Conservation (phyloP, 1,140 invertebrate genomes). For the Gonioctena quinquepunctata region DNA sequence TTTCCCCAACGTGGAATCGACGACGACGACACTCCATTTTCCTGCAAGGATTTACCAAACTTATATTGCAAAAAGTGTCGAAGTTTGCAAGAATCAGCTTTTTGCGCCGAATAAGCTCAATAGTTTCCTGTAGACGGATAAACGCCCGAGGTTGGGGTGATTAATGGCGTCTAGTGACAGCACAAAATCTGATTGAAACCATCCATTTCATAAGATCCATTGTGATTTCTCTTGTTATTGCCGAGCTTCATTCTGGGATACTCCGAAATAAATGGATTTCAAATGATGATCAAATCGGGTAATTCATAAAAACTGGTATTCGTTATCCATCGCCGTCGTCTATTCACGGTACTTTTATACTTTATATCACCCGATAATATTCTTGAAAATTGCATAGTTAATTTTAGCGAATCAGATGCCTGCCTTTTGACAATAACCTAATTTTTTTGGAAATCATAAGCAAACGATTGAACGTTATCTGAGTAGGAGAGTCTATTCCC, state of each 20-base stretch:
- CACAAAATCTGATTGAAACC: slow-evolving; percentile 7
- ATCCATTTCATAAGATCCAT: background rate
- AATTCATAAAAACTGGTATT: too few species aligned
- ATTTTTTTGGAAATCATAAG: too few species aligned
- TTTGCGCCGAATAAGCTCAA: background rate
- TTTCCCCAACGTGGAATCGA: background rate
- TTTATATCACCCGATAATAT: too few species aligned
- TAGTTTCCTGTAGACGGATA: slow-evolving; percentile 10
- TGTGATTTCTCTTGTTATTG: background rate
- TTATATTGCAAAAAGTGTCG: slow-evolving; percentile 15
- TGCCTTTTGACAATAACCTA: too few species aligned
- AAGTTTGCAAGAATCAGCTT: slow-evolving; percentile 7
- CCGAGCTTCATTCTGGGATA: too few species aligned
- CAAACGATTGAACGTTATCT: too few species aligned
- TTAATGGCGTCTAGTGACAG: slow-evolving; percentile 2
- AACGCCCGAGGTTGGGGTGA: background rate
- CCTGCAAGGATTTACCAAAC: slow-evolving; percentile 5
- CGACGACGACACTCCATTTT: slow-evolving; percentile 8
- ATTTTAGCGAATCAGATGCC: too few species aligned
- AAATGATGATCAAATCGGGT: too few species aligned
- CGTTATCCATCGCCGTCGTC: too few species aligned
- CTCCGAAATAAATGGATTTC: background rate
- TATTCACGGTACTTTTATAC: too few species aligned
- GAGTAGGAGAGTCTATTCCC: too few species aligned
- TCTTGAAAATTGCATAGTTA: too few species aligned